These are phyloP conservation scores for Elegia similella DNA, from an alignment of 2,888 invertebrate species.

Conservation along the genomic window DNA sequence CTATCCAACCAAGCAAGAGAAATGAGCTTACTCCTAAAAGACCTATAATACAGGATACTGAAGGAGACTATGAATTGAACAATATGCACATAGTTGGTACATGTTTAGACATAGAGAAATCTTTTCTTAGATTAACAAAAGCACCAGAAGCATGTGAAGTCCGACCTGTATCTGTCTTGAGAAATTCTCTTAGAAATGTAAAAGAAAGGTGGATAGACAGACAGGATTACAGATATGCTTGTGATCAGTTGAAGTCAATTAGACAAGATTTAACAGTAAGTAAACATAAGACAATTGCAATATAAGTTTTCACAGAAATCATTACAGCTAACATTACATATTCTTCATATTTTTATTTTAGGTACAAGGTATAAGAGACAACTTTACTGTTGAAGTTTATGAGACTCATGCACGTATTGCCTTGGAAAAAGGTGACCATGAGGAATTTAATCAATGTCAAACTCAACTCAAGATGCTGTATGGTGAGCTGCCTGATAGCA, in stretches of 20 bases:
- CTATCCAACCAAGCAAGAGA: constrained; percentile 57
- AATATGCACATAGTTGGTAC: constrained; percentile 96
- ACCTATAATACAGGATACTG: constrained; percentile 80
- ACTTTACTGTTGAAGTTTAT: constrained; percentile 98
- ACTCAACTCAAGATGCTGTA: constrained; percentile 98
- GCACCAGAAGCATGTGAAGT: constrained; percentile 96
- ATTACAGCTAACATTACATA: no score
- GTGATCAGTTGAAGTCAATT: constrained; percentile 99
- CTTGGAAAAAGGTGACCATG: constrained; percentile 98
- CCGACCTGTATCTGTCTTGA: constrained; percentile 93
- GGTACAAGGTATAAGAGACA: constrained; percentile 97
- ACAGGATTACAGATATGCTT: constrained; percentile 97
- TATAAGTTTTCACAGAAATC: no score
- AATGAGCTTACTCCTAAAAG: constrained; percentile 53
- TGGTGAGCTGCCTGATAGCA: constrained; percentile 85
- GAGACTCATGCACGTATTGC: constrained; percentile 99
- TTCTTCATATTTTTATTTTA: constrained; percentile 53
- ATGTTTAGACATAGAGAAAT: constrained; percentile 96
- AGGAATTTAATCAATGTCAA: constrained; percentile 99
- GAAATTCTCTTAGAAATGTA: constrained; percentile 92
- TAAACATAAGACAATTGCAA: constrained; percentile 16
- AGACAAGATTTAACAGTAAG: constrained; percentile 98
- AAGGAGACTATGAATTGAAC: constrained; percentile 90
- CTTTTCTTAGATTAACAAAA: constrained; percentile 96
- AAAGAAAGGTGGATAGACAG: constrained; percentile 94